Percentiles rank a stretch among this genome's conserved stretches.
phyloP scores from a whole-genome alignment of 2,113 vertebrate species.

The Lonchura striata region DNA sequence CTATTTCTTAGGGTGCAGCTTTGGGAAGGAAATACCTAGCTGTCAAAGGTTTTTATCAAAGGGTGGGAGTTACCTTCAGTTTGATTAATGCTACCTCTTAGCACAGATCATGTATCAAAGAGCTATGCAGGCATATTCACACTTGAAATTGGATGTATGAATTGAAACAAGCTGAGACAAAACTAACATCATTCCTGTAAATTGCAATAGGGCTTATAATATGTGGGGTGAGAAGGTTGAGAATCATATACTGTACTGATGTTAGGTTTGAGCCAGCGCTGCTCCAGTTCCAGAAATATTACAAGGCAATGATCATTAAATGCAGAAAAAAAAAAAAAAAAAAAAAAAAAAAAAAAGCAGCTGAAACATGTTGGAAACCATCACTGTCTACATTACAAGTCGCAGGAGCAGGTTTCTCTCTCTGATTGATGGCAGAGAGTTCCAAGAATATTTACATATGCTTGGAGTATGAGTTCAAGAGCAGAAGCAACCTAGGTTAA shows the following conservation, averaged over 20 bases:
- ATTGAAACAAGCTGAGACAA: constrained; percentile 27
- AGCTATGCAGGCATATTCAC: constrained; percentile 3
- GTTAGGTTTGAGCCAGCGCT: neutral
- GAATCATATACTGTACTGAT: neutral
- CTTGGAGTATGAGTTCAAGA: constrained; percentile 26
- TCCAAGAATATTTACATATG: neutral
- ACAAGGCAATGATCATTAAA: neutral
- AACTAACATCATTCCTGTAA: constrained; percentile 6
- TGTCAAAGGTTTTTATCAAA: constrained; percentile 41
- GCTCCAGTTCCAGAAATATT: constrained; percentile 27
- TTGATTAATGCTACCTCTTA: constrained; percentile 46
- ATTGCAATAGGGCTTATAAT: constrained; percentile 1
- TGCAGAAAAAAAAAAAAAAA: neutral
- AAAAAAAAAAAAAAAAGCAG: neutral
- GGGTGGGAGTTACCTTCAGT: constrained; percentile 6
- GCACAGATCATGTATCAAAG: constrained; percentile 30
- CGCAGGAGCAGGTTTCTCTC: constrained; percentile 23
- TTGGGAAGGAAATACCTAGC: constrained; percentile 15
- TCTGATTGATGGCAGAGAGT: constrained; percentile 23
- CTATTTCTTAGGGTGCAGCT: neutral
- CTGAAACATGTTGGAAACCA: constrained; percentile 40
- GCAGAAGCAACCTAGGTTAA: constrained; percentile 6
- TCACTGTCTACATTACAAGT: constrained; percentile 37
- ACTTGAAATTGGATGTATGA: constrained; percentile 20
- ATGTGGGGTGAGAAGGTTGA: constrained; percentile 6